Percentiles rank a stretch among this genome's conserved stretches.
Evolutionary conservation across 2,797 vertebrate species (phyloP).

Genomic region (Trachops cirrhosus): DNA sequence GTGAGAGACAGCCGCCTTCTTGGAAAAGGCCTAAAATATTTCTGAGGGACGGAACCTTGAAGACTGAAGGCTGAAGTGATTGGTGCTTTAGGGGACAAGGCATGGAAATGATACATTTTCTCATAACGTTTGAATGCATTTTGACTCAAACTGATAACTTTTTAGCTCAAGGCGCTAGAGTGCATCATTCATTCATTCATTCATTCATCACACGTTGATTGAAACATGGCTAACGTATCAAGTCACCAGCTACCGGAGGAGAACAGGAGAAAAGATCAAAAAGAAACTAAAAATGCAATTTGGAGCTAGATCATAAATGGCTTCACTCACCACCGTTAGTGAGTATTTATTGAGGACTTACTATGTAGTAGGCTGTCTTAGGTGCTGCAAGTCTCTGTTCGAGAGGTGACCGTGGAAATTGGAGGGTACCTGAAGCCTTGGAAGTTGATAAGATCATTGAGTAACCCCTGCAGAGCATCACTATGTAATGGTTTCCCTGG

Average conservation of each 20-base stretch:
- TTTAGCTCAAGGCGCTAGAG: slow-evolving; percentile 34
- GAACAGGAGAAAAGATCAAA: not conserved
- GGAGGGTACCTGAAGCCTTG: not conserved
- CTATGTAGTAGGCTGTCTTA: not conserved
- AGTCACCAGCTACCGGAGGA: not conserved
- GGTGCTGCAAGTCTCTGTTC: not conserved
- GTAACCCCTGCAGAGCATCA: not conserved
- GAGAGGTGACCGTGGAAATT: not conserved
- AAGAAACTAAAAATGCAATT: not conserved
- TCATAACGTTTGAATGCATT: slow-evolving; percentile 69
- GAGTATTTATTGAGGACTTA: not conserved
- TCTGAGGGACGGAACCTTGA: not conserved
- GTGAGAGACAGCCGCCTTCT: not conserved
- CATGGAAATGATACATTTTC: slow-evolving; percentile 65
- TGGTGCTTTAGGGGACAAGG: slow-evolving; percentile 45
- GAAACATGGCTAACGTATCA: not conserved
- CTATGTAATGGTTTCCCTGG: not conserved
- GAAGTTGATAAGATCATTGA: not conserved
- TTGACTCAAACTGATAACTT: slow-evolving; percentile 37
- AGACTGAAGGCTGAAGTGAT: slow-evolving; percentile 11
- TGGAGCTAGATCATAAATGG: not conserved
- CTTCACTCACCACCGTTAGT: not conserved
- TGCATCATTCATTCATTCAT: slow-evolving; percentile 45
- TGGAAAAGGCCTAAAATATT: not conserved
- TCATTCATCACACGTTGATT: slow-evolving; percentile 57